Conservation (phyloP, 2,113 vertebrate genomes). For the Motacilla alba region DNA sequence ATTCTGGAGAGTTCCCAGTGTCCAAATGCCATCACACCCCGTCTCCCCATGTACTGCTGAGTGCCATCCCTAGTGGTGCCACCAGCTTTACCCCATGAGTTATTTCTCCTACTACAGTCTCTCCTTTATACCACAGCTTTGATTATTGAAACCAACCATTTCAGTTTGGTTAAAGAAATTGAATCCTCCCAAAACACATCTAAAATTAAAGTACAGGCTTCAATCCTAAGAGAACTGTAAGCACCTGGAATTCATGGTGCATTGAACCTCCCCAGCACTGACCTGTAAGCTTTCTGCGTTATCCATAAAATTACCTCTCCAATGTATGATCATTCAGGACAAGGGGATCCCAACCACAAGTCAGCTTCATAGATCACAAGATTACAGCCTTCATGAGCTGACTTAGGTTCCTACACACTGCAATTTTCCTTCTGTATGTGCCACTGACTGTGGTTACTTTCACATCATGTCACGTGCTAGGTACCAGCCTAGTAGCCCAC, state of each 20-base stretch:
- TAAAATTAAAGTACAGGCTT: background rate
- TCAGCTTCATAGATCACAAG: background rate
- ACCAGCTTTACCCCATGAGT: background rate
- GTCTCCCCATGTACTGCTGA: background rate
- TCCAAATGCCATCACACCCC: background rate
- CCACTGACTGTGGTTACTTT: background rate
- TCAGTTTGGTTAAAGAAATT: background rate
- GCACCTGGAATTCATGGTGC: background rate
- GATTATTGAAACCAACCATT: background rate
- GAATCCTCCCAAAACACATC: background rate
- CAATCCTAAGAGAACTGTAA: background rate
- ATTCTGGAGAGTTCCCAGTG: background rate
- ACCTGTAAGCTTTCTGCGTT: background rate
- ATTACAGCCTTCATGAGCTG: background rate
- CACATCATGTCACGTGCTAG: background rate
- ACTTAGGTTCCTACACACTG: rapidly evolving
- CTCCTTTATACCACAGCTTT: background rate
- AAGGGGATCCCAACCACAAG: background rate
- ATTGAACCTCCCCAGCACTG: background rate
- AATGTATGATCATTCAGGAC: rapidly evolving
- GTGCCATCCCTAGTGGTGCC: background rate
- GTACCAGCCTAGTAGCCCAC: background rate
- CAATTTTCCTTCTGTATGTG: background rate
- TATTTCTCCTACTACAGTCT: background rate
- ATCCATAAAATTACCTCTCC: background rate